phyloP scores from a whole-genome alignment of 2,113 vertebrate genomes.

The Fulica atra region DNA sequence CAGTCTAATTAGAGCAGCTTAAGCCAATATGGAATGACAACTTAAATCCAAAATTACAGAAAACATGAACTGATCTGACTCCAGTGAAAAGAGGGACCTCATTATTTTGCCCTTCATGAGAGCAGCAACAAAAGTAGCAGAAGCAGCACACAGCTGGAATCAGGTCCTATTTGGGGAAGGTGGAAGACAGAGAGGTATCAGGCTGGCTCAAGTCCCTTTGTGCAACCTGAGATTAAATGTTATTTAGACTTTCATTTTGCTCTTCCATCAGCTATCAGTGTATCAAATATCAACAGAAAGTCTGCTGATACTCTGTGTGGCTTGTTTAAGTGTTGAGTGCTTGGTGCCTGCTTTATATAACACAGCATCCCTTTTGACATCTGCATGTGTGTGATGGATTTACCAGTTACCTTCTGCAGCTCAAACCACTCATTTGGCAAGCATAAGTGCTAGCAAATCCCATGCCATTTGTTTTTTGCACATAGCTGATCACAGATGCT shows the following conservation, averaged over 20 bases:
- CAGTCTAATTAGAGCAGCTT: background rate
- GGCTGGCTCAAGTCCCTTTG: background rate
- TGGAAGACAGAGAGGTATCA: background rate
- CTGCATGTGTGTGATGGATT: conserved; percentile 40
- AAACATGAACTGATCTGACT: background rate
- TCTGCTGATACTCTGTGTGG: background rate
- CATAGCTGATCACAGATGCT: conserved; percentile 35
- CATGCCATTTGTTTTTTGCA: conserved; percentile 22
- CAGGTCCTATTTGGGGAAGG: background rate
- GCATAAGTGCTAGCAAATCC: background rate
- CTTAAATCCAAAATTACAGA: background rate
- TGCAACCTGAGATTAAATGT: background rate
- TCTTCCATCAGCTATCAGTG: background rate
- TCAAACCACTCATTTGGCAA: conserved; percentile 60
- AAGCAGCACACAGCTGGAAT: background rate
- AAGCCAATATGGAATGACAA: background rate
- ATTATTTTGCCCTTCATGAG: background rate
- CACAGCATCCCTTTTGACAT: conserved; percentile 1
- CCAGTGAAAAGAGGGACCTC: background rate
- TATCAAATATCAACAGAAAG: background rate
- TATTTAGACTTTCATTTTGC: background rate
- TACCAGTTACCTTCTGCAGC: conserved; percentile 49
- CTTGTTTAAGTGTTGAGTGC: background rate
- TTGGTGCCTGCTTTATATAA: background rate
- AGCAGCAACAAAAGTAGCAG: background rate